These are phyloP conservation scores for Drosophila ochracea DNA, from an alignment of 2,888 invertebrate genomes.

Conservation along the genomic window DNA sequence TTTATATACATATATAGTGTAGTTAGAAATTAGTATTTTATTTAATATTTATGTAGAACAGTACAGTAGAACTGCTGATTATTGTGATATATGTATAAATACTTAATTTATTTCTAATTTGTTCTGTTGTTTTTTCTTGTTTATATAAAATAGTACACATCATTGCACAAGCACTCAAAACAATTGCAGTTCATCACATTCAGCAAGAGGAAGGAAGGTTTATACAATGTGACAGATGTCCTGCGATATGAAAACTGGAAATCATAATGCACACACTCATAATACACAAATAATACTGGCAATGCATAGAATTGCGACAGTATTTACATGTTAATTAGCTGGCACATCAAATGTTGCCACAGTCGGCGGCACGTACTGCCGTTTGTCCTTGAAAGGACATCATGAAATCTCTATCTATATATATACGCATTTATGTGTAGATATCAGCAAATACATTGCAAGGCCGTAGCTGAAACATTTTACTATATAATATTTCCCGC, in stretches of 20 bases:
- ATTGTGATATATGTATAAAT: background rate
- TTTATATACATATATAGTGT: too few relatives aligned
- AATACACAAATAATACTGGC: conserved; percentile 23
- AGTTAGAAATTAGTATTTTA: background rate
- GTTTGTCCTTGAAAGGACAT: conserved; percentile 64
- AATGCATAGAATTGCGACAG: conserved; percentile 55
- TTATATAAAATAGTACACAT: conserved; percentile 23
- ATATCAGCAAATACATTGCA: conserved; percentile 49
- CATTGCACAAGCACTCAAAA: conserved; percentile 41
- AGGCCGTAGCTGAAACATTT: conserved; percentile 45
- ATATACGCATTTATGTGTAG: background rate
- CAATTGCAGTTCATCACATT: conserved; percentile 48
- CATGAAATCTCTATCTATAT: conserved; percentile 32
- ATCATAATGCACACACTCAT: conserved; percentile 32
- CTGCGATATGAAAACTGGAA: conserved; percentile 28
- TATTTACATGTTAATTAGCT: conserved; percentile 76
- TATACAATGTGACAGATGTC: conserved; percentile 56
- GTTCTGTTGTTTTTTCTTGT: conserved; percentile 5
- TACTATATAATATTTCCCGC: conserved; percentile 57
- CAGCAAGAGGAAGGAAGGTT: conserved; percentile 6
- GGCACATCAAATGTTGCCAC: conserved; percentile 52
- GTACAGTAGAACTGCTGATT: background rate
- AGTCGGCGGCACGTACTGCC: conserved; percentile 25
- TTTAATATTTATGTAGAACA: background rate
- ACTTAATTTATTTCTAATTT: background rate